Conservation (phyloP, 2,113 vertebrate genomes). For the Perognathus longimembris region DNA sequence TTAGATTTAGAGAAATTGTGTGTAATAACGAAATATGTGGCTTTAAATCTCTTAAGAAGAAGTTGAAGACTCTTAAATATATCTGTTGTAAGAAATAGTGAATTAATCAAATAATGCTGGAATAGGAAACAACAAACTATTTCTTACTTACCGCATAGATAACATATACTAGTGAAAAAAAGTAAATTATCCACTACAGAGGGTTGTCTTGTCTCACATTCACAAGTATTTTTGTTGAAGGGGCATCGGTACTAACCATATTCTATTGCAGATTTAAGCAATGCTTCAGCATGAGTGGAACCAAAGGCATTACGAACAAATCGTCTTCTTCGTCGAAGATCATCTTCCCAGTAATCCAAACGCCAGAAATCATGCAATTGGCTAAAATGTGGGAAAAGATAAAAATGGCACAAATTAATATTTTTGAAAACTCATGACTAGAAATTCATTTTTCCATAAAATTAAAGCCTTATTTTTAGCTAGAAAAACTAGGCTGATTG, state of each 20-base stretch:
- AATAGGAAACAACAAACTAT: neutral
- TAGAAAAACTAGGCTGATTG: slow-evolving; percentile 6
- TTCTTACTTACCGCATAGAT: neutral
- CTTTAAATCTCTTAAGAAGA: neutral
- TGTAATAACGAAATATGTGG: neutral
- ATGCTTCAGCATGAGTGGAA: slow-evolving; percentile 94
- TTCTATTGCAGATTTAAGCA: slow-evolving; percentile 93
- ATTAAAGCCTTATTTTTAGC: slow-evolving; percentile 30
- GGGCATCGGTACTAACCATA: slow-evolving; percentile 91
- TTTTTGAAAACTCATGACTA: neutral
- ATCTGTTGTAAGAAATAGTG: neutral
- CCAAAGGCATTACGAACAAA: slow-evolving; percentile 98
- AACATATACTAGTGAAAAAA: neutral
- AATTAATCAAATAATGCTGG: neutral
- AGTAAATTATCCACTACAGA: neutral
- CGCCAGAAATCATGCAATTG: slow-evolving; percentile 98
- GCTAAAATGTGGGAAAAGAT: slow-evolving; percentile 85
- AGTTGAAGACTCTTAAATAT: neutral
- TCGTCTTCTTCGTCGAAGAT: slow-evolving; percentile 94
- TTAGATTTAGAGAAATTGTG: neutral
- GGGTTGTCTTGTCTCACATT: too few relatives aligned
- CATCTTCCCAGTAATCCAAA: slow-evolving; percentile 99
- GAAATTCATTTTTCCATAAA: neutral
- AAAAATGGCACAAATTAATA: neutral
- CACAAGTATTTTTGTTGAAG: neutral